Conservation (phyloP, 2,888 invertebrate genomes). For the Reticulitermes lucifugus region DNA sequence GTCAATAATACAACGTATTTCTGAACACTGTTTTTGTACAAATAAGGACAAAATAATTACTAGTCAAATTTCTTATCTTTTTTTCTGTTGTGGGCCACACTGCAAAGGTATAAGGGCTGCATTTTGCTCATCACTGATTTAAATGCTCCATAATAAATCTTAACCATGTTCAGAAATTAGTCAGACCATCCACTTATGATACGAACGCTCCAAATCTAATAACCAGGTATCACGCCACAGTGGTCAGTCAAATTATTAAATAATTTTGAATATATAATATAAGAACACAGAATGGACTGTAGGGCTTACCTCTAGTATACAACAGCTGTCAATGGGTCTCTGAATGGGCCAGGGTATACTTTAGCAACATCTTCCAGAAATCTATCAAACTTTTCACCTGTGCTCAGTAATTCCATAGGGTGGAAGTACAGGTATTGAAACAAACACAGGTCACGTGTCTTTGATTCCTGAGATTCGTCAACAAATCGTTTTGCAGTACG, state of each 20-base stretch:
- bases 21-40: no score
- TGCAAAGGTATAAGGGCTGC: no score
- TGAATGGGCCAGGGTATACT: constrained; percentile 49
- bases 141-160: no score
- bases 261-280: neutral
- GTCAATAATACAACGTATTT: no score
- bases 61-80: no score
- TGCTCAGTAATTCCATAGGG: constrained; percentile 43
- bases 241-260: constrained; percentile 6
- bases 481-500: constrained; percentile 36
- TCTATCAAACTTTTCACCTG: constrained; percentile 49
- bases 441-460: constrained; percentile 41
- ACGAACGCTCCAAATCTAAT: constrained; percentile 31
- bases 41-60: no score
- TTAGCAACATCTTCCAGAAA: constrained; percentile 47
- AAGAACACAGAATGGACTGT: neutral
- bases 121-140: no score
- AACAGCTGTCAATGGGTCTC: constrained; percentile 45
- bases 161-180: no score
- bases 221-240: neutral
- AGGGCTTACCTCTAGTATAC: constrained; percentile 46
- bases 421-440: constrained; percentile 49
- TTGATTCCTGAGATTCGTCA: constrained; percentile 40
- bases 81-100: no score
- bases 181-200: neutral